Conservation (phyloP, 1,140 invertebrate genomes). For the Prorops nasuta region DNA sequence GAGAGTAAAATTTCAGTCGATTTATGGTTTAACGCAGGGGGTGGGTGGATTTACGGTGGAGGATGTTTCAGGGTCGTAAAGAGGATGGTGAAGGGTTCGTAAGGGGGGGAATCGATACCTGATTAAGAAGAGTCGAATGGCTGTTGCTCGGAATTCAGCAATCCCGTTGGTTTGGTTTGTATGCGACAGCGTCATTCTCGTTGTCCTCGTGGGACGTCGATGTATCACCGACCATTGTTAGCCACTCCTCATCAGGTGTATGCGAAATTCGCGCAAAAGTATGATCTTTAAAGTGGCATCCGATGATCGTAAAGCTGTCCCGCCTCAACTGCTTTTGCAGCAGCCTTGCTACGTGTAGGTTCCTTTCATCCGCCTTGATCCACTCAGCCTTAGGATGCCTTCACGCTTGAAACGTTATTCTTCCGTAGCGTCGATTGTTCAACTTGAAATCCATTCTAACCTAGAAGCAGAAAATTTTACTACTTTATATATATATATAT, state of each 20-base stretch:
- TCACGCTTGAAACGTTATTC: too few relatives aligned
- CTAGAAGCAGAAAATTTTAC: too few relatives aligned
- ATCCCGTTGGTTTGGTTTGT: conserved; percentile 21
- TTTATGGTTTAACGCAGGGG: background rate
- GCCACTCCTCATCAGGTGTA: conserved; percentile 20
- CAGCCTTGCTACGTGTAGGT: too few relatives aligned
- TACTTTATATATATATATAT: too few relatives aligned
- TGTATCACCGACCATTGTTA: conserved; percentile 33
- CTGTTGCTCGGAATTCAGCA: background rate
- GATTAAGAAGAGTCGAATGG: conserved; percentile 22
- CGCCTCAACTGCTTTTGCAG: too few relatives aligned
- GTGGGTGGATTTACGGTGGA: background rate
- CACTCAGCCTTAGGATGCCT: too few relatives aligned
- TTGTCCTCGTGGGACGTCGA: conserved; percentile 24
- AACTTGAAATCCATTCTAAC: too few relatives aligned
- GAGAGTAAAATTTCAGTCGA: background rate
- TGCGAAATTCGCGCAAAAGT: conserved; percentile 29
- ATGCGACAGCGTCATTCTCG: conserved; percentile 24
- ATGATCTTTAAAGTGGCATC: conserved; percentile 28
- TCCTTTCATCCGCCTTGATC: too few relatives aligned
- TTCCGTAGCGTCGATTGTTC: too few relatives aligned
- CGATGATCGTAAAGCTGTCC: conserved; percentile 26
- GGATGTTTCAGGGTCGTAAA: conserved; percentile 16
- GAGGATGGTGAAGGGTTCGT: too few relatives aligned
- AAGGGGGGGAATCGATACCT: conserved; percentile 11